Conservation (phyloP, 2,113 vertebrate species). For the Procavia capensis region DNA sequence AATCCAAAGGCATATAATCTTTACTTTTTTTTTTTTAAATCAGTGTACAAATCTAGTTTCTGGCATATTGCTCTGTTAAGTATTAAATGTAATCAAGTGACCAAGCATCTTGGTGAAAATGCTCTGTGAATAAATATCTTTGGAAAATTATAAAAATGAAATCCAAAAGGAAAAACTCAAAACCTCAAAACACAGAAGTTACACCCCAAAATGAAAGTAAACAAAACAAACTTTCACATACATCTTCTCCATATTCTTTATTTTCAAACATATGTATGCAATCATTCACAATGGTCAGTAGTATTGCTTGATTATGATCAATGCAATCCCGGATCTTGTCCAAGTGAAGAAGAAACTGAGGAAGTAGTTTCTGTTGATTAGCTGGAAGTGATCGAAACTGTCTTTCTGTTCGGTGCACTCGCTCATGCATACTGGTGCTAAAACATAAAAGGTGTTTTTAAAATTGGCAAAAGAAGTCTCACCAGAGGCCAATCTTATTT, state of each 20-base stretch:
- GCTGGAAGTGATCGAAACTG: slow-evolving; percentile 94
- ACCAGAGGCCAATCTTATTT: not conserved
- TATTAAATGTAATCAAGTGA: not conserved
- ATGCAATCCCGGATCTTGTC: slow-evolving; percentile 93
- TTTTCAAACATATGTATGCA: slow-evolving; percentile 99
- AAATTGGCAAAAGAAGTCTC: slow-evolving; percentile 67
- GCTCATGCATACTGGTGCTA: slow-evolving; percentile 95
- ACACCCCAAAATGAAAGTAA: slow-evolving; percentile 62
- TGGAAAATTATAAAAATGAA: slow-evolving; percentile 43
- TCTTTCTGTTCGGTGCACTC: slow-evolving; percentile 95
- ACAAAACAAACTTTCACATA: slow-evolving; percentile 86
- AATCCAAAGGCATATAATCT: slow-evolving; percentile 41
- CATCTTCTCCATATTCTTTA: slow-evolving; percentile 96
- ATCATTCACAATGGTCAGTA: slow-evolving; percentile 95
- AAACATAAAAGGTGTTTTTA: slow-evolving; percentile 81
- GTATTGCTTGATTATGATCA: slow-evolving; percentile 95
- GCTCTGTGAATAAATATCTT: slow-evolving; percentile 15
- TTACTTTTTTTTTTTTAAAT: no score
- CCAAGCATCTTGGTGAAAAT: not conserved
- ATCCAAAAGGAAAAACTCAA: not conserved
- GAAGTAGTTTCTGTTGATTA: slow-evolving; percentile 93
- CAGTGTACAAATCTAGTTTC: slow-evolving; percentile 23
- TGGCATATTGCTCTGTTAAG: not conserved
- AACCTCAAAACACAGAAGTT: slow-evolving; percentile 8
- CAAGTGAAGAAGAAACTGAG: slow-evolving; percentile 93